These are phyloP conservation scores for Rallus limicola DNA, from an alignment of 2,113 vertebrate species.

Conservation along the genomic window DNA sequence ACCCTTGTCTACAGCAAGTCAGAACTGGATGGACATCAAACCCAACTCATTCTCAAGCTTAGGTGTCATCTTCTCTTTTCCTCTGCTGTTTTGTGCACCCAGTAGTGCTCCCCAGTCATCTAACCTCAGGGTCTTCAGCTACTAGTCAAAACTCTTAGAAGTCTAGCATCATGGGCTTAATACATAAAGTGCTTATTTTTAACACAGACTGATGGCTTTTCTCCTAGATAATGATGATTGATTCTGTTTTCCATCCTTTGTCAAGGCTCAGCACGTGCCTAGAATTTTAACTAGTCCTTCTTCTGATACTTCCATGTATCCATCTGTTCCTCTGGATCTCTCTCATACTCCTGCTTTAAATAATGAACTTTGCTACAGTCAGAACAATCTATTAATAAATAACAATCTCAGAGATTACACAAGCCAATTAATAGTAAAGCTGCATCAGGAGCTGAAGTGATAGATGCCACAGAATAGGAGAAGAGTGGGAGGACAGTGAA, in stretches of 20 bases:
- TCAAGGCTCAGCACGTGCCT: conserved; percentile 41
- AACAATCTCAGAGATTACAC: conserved; percentile 51
- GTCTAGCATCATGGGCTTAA: not conserved
- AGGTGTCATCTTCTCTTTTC: not conserved
- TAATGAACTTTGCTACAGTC: conserved; percentile 51
- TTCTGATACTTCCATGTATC: conserved; percentile 16
- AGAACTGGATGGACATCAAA: not conserved
- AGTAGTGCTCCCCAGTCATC: not conserved
- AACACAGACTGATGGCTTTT: conserved; percentile 46
- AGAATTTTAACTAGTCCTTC: conserved; percentile 62
- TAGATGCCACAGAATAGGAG: not conserved
- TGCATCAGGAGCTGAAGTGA: not conserved
- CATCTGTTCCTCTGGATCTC: conserved; percentile 56
- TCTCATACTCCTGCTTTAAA: conserved; percentile 56
- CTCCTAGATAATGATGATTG: conserved; percentile 57
- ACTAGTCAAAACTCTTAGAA: conserved; percentile 14
- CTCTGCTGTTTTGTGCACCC: not conserved
- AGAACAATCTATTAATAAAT: conserved; percentile 71
- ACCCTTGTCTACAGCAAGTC: not conserved
- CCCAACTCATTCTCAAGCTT: not conserved
- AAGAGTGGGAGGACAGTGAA: not conserved
- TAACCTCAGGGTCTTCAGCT: not conserved
- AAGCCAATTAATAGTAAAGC: conserved; percentile 50
- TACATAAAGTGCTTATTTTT: conserved; percentile 45
- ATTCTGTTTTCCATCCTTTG: conserved; percentile 66